A percentile compares a stretch with the other conserved stretches of the same genome.
Conservation (phyloP, 1,140 invertebrate species). For the Globodera rostochiensis region DNA sequence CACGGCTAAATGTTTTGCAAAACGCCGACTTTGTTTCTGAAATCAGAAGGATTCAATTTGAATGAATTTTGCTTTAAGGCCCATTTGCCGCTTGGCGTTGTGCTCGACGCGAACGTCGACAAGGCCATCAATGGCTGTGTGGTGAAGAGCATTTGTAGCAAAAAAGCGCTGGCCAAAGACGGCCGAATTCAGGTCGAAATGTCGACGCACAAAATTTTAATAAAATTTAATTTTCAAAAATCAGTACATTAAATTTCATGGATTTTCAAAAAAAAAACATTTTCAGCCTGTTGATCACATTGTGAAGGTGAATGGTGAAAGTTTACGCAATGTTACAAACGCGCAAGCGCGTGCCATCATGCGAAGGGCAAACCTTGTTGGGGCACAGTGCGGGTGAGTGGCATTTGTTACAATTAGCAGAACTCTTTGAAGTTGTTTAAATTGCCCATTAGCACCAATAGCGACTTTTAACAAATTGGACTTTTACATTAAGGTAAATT, state of each 20-base stretch:
- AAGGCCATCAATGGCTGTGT: slow-evolving; percentile 74
- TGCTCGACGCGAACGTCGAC: slow-evolving; percentile 68
- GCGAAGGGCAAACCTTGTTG: slow-evolving; percentile 71
- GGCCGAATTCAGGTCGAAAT: slow-evolving; percentile 69
- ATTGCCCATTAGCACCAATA: no score
- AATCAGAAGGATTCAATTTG: no score
- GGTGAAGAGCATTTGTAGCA: slow-evolving; percentile 70
- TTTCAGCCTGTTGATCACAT: slow-evolving; percentile 67
- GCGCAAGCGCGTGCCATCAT: slow-evolving; percentile 74
- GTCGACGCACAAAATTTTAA: background rate
- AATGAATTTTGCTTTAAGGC: slow-evolving; percentile 62
- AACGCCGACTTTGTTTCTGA: background rate
- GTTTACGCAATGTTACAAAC: slow-evolving; percentile 71
- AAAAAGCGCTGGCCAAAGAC: slow-evolving; percentile 71
- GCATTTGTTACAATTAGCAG: no score
- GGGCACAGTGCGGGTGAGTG: slow-evolving; percentile 69
- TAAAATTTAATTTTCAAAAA: background rate
- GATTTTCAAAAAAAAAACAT: slow-evolving; percentile 2
- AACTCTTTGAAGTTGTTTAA: no score
- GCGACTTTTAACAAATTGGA: no score
- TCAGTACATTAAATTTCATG: background rate
- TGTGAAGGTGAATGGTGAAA: slow-evolving; percentile 73
- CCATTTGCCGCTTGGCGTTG: slow-evolving; percentile 68
- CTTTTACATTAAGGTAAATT: no score
- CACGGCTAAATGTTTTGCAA: background rate